These are phyloP conservation scores for Pomacea maculata DNA, from an alignment of 1,140 invertebrate species.

Conservation along the genomic window DNA sequence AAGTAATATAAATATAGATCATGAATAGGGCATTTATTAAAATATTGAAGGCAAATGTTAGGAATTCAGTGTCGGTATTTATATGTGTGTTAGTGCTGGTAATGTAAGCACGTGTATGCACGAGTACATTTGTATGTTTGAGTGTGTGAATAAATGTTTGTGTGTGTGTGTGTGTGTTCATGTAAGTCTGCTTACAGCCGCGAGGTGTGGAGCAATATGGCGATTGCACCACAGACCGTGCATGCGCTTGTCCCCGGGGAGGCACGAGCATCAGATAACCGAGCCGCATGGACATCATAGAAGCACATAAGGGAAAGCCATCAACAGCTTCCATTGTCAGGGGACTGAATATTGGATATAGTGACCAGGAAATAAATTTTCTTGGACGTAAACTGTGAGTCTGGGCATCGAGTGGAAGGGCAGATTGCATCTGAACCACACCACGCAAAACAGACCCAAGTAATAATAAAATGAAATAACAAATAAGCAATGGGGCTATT, in stretches of 20 bases:
- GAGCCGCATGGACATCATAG: neutral
- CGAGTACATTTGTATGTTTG: neutral
- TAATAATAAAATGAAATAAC: too few species aligned
- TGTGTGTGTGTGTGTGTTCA: neutral
- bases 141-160: neutral
- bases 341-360: neutral
- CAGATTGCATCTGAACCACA: too few species aligned
- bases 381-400: too few species aligned
- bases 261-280: neutral
- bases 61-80: neutral
- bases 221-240: neutral
- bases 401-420: too few species aligned
- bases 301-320: neutral
- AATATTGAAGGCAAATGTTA: neutral
- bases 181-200: neutral
- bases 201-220: neutral
- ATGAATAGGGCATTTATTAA: neutral
- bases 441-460: too few species aligned
- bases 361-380: neutral
- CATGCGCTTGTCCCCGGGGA: neutral
- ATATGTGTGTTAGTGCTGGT: neutral
- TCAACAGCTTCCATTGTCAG: neutral
- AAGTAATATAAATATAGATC: neutral
- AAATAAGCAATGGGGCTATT: too few species aligned
- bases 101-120: neutral